Evolutionary conservation across 2,113 vertebrate species (phyloP).

Genomic region (Tinamus guttatus): DNA sequence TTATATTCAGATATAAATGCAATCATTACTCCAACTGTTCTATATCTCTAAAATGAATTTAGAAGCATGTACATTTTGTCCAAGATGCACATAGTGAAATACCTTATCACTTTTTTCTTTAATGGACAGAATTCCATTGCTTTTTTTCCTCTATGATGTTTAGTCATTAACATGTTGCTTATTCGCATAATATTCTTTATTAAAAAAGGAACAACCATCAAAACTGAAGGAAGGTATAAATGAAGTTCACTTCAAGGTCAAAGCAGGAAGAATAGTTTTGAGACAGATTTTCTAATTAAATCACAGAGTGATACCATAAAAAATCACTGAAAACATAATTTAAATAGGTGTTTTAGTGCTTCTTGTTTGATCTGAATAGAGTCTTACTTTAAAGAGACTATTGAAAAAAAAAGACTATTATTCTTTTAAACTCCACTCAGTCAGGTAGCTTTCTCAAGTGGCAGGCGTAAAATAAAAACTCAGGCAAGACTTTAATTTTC

Average conservation of each 20-base stretch:
- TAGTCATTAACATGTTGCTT: neutral
- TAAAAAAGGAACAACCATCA: neutral
- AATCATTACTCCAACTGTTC: neutral
- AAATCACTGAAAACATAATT: neutral
- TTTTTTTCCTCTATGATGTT: neutral
- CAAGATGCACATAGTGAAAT: neutral
- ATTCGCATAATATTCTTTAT: neutral
- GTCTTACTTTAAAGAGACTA: neutral
- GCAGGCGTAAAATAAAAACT: neutral
- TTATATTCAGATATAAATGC: neutral
- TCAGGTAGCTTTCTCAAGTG: neutral
- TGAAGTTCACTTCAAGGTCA: neutral
- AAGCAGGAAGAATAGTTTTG: neutral
- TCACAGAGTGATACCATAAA: neutral
- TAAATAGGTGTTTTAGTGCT: neutral
- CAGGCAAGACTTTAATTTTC: neutral
- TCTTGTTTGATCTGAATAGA: neutral
- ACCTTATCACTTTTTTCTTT: neutral
- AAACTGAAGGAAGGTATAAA: neutral
- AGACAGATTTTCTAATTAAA: neutral
- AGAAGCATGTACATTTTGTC: neutral
- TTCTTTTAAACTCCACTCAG: neutral
- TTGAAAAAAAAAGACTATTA: neutral
- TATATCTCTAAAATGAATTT: neutral
- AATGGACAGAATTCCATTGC: fast-evolving